Evolutionary conservation across 2,113 vertebrate genomes (phyloP).

Genomic region (Etheostoma spectabile): DNA sequence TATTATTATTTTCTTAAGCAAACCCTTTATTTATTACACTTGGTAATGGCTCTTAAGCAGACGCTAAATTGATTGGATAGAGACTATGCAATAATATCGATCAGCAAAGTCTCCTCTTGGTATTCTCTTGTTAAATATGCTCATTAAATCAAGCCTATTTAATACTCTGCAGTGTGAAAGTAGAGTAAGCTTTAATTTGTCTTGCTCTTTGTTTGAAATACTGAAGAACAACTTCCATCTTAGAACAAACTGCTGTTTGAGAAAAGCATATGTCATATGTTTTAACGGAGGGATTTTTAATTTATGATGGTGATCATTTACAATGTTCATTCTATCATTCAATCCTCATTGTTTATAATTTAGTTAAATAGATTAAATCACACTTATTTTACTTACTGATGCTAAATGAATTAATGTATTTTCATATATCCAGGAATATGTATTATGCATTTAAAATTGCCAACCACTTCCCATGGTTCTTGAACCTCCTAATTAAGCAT

Average conservation of each 20-base stretch:
- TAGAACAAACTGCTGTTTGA: background rate
- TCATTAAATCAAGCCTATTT: conserved; percentile 83
- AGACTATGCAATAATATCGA: conserved; percentile 83
- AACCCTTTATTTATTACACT: conserved; percentile 79
- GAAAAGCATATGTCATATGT: background rate
- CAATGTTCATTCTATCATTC: background rate
- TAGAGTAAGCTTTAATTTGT: conserved; percentile 34
- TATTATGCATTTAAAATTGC: conserved; percentile 49
- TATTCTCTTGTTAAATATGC: conserved; percentile 77
- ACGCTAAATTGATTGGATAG: conserved; percentile 82
- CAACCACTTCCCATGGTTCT: conserved; percentile 65
- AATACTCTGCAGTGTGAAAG: conserved; percentile 59
- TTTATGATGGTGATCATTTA: background rate
- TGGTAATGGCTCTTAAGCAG: conserved; percentile 82
- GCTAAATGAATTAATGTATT: background rate
- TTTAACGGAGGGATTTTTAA: background rate
- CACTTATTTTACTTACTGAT: background rate
- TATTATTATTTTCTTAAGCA: conserved; percentile 78
- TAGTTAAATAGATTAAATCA: background rate
- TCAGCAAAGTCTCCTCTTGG: conserved; percentile 72
- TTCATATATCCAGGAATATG: conserved; percentile 38
- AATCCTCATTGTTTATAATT: background rate
- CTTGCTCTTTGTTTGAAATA: conserved; percentile 29
- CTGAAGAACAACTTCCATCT: background rate
- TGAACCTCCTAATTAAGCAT: conserved; percentile 81